Base-by-base conservation (phyloP, 2,797 vertebrate species). In the Aulostomus chinensis region DNA sequence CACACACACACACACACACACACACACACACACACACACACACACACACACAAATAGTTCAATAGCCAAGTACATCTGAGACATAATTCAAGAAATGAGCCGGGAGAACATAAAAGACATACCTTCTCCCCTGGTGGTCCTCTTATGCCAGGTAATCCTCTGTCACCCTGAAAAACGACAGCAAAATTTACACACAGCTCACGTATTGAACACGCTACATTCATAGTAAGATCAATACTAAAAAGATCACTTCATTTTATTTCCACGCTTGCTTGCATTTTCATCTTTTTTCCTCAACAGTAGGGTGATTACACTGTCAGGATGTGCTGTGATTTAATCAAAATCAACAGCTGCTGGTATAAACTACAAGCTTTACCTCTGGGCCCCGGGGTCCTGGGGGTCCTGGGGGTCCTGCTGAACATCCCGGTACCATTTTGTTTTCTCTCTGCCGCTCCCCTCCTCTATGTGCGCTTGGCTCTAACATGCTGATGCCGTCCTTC, bases 121-220 rank as follows among this genome's bases (percentile, higher is more conserved):
- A 89, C 95, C 90, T 95, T 95, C 57, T 94, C 94, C 38, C 95
- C 95, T 65, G 93, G 96, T 86, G 93, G 91, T 91, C 95, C 95
- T 75, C 68, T 86, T 58, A 92, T 77, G 52, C 95, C 95, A 28
- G 94, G 93, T 78, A 94, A 84, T 78, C 95, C 95, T 7, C 66
- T 78, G 3, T 86, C 90, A 65, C 95, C 95, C 95, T 95, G 73
- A 58, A 79, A 53, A 48, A 83, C 58, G 40, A 73, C 70, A 83
- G 3, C 1, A 2, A 7, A 9, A 50, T 69, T 61, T 54, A 62
- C 43, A 40, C 21, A 12, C 54, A 59, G 36, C 61, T 60, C 40
- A 48, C 25, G 61, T 26, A 36, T 34, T 13, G 4, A 29, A 13
- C 26, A 53, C 10, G 11, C 9, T 16, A 15, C 50, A 52, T 59